These are phyloP conservation scores for Chelon labrosus DNA, from an alignment of 2,797 vertebrate genomes.

Conservation along the genomic window DNA sequence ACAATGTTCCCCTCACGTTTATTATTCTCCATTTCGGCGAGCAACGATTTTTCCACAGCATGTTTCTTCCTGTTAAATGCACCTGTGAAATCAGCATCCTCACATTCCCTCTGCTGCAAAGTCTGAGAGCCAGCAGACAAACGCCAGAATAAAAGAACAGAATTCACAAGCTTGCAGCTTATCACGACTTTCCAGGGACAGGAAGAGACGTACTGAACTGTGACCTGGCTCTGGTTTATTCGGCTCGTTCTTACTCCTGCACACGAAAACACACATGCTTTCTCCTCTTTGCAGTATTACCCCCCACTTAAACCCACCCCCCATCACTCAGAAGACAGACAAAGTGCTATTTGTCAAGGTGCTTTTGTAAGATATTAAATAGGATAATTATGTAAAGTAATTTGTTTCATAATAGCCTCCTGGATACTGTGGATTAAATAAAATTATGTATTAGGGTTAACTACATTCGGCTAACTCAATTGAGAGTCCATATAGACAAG, in stretches of 20 bases:
- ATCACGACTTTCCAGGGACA: slow-evolving; percentile 58
- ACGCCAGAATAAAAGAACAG: slow-evolving; percentile 27
- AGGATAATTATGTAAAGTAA: slow-evolving; percentile 43
- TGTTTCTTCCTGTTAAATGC: slow-evolving; percentile 29
- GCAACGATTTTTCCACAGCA: slow-evolving; percentile 16
- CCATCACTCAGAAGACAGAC: slow-evolving; percentile 9
- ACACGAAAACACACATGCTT: slow-evolving; percentile 26
- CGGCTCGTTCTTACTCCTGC: slow-evolving; percentile 6
- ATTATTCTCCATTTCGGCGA: slow-evolving; percentile 25
- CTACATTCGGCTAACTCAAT: slow-evolving; percentile 34
- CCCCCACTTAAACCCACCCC: not conserved
- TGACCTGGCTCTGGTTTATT: slow-evolving; percentile 56
- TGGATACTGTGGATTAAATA: slow-evolving; percentile 44
- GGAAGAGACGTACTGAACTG: slow-evolving; percentile 48
- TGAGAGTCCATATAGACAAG: slow-evolving; percentile 33
- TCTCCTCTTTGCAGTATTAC: slow-evolving; percentile 2
- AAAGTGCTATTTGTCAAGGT: slow-evolving; percentile 13
- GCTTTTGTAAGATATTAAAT: slow-evolving; percentile 44
- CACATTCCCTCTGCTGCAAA: slow-evolving; percentile 14
- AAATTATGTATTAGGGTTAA: slow-evolving; percentile 37
- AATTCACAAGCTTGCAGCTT: slow-evolving; percentile 50
- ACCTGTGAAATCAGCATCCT: slow-evolving; percentile 33
- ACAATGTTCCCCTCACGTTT: slow-evolving; percentile 8
- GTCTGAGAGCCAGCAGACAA: slow-evolving; percentile 42
- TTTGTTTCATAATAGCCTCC: slow-evolving; percentile 35